Percentiles rank a stretch among this genome's conserved stretches.
phyloP scores from a whole-genome alignment of 2,888 invertebrate genomes.

The Agriopis marginaria region DNA sequence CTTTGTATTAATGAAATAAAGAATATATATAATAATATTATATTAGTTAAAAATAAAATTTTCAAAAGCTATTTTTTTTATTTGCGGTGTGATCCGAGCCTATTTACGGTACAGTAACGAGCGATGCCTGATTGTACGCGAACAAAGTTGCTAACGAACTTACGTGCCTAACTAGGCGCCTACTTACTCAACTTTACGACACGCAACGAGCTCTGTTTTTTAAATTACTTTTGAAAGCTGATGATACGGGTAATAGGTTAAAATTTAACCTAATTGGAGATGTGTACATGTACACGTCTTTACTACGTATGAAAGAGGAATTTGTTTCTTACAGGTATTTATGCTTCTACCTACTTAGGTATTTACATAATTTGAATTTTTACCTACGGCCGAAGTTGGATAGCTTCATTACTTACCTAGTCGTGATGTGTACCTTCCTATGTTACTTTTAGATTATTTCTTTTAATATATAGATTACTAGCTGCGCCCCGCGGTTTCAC shows the following conservation, averaged over 20 bases:
- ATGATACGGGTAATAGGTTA: constrained; percentile 14
- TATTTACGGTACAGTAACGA: constrained; percentile 40
- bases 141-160: constrained; percentile 51
- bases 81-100: constrained; percentile 26
- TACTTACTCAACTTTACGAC: constrained; percentile 46
- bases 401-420: too few relatives aligned
- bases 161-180: constrained; percentile 47
- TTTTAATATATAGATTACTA: too few relatives aligned
- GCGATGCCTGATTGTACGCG: constrained; percentile 48
- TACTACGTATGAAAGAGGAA: background rate
- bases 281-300: background rate
- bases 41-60: too few relatives aligned
- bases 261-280: background rate
- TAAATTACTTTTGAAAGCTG: constrained; percentile 41
- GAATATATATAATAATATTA: too few relatives aligned
- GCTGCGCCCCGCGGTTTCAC: too few relatives aligned
- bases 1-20: too few relatives aligned
- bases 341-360: too few relatives aligned
- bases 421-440: too few relatives aligned
- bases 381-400: too few relatives aligned
- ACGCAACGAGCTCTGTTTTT: constrained; percentile 46
- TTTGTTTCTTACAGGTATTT: too few relatives aligned
- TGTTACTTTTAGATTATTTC: too few relatives aligned
- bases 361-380: too few relatives aligned
- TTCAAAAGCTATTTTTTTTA: background rate